phyloP scores from a whole-genome alignment of 2,797 vertebrate species.

The Selene dorsalis region DNA sequence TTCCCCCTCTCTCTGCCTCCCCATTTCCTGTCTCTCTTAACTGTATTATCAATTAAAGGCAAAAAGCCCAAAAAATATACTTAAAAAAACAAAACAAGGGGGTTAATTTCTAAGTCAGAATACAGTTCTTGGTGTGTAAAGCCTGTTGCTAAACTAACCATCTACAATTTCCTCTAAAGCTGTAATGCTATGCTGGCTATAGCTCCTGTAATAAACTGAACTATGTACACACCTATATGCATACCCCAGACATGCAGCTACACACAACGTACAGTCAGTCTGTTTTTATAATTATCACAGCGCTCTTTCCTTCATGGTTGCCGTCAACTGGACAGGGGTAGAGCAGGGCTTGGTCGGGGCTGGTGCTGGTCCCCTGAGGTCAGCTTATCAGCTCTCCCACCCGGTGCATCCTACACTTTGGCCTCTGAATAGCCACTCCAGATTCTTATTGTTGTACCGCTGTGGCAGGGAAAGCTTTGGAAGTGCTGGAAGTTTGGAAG shows the following conservation, averaged over 20 bases:
- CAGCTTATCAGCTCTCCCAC: constrained; percentile 61
- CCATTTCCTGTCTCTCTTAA: no score
- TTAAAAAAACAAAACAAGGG: no score
- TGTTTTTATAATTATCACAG: constrained; percentile 42
- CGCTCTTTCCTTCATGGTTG: constrained; percentile 26
- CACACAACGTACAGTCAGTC: not conserved
- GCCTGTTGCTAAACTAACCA: no score
- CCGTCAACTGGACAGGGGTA: constrained; percentile 1
- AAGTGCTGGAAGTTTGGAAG: constrained; percentile 61
- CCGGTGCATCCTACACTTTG: constrained; percentile 56
- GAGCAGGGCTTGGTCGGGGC: not conserved
- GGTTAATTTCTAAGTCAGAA: no score
- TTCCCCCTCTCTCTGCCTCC: no score
- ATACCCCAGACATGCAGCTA: not conserved
- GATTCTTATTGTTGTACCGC: constrained; percentile 62
- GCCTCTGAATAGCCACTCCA: constrained; percentile 51
- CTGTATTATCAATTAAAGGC: no score
- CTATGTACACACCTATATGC: not conserved
- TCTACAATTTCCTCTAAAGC: no score
- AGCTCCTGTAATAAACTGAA: not conserved
- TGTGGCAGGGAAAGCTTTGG: constrained; percentile 32
- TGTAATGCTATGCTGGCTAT: no score
- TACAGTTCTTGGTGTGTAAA: no score
- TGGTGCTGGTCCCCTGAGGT: constrained; percentile 46
- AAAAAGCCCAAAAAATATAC: no score